Base-by-base conservation (phyloP, 2,888 invertebrate genomes). In the Campopleginae sp. region DNA sequence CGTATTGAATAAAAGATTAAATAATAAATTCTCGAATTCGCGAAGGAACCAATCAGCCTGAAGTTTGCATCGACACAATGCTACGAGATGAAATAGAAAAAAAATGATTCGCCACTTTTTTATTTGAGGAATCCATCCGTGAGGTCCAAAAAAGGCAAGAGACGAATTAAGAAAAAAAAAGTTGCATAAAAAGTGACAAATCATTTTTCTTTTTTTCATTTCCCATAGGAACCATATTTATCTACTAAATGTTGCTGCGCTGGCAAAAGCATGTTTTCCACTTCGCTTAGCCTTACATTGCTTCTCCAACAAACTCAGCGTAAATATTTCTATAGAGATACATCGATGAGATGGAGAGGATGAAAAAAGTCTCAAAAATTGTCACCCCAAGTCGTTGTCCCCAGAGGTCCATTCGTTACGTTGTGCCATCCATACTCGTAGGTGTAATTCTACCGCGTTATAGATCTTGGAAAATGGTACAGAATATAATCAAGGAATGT, bases 381-480 rank as follows among this genome's bases (percentile, higher is more conserved):
- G 38, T 48, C 51, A 71, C 33, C 51, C 19, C 71, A 19, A 14
- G 33, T 71, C 51, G n/a, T 23, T 3, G 33, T 51, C 71, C 71
- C 71, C 1, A 38, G 33, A 33, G 71, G 33, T 19, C 51, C 71
- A 19, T 51, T 71, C 51, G 71, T 48, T 33, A 51, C 19, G 51
- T 71, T 71, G 54, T 33, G 71, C 51, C 38, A 31, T 38, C 33
- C 71, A 70, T 27, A 70, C 46, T 70, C 31, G 27, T 70, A 48
- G 66, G 68, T 44, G 46, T 14, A 68, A 46, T 51, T 33, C 58
- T 19, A 74, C 58, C 27, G 54, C 38, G 23, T 31, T 27, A 61
- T 42, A 31, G 27, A 58, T 61, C 61, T 44, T 44, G 27, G 74
- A 61, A 74, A 74, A 58, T 61, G 74, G 27, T n/a, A 74, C 58